Evolutionary conservation across 2,888 invertebrate genomes (phyloP).

Genomic region (Drosophila nigritarsus): DNA sequence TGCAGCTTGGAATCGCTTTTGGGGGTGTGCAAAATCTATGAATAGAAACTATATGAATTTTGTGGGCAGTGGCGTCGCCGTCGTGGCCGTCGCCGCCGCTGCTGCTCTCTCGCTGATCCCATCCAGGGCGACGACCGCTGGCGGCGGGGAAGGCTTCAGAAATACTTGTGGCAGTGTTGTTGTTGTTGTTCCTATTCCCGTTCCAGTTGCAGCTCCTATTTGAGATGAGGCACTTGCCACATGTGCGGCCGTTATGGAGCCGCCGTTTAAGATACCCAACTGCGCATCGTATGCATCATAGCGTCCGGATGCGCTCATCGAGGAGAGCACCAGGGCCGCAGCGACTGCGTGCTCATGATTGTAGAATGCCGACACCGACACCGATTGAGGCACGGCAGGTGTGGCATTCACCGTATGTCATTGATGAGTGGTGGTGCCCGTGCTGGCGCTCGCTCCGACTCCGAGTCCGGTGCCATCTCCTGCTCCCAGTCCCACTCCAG

Average conservation of each 20-base stretch:
- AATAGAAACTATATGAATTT: conserved; percentile 59
- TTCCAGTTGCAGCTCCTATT: conserved; percentile 10
- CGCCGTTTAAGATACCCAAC: conserved; percentile 62
- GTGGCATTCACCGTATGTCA: conserved; percentile 77
- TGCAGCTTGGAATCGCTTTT: conserved; percentile 33
- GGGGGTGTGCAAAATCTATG: conserved; percentile 9
- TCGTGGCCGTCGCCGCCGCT: conserved; percentile 12
- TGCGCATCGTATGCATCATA: conserved; percentile 59
- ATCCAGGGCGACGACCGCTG: conserved; percentile 30
- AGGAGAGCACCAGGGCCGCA: conserved; percentile 81
- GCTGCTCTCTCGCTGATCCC: conserved; percentile 27
- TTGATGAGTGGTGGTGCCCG: conserved; percentile 63
- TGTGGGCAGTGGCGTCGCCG: conserved; percentile 59
- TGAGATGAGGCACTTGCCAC: conserved; percentile 23
- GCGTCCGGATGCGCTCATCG: conserved; percentile 73
- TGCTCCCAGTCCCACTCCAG: conserved; percentile 23
- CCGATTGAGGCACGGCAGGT: conserved; percentile 50
- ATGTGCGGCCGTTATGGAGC: conserved; percentile 42
- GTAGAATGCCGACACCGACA: conserved; percentile 80
- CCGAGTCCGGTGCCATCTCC: conserved; percentile 10
- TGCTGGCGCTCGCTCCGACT: conserved; percentile 22
- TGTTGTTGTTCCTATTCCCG: conserved; percentile 21
- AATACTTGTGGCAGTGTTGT: conserved; percentile 78
- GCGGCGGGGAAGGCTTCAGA: conserved; percentile 68
- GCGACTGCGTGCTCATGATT: conserved; percentile 82